Percentiles rank a stretch among this genome's conserved stretches.
These are phyloP conservation scores for Coregonus clupeaformis DNA, from an alignment of 2,113 vertebrate genomes.

Conservation along the genomic window DNA sequence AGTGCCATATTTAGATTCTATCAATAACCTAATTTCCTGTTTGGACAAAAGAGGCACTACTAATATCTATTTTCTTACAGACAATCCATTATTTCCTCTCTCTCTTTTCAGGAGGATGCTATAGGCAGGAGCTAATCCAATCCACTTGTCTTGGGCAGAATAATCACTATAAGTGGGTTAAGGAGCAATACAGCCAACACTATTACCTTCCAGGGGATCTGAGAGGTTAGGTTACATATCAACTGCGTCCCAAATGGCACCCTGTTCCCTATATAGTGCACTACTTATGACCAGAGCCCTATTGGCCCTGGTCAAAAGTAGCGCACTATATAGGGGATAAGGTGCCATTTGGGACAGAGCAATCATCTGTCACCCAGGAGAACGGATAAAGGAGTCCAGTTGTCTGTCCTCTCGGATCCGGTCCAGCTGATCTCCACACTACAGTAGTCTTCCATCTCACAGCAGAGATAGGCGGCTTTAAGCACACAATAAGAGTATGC, in stretches of 20 bases:
- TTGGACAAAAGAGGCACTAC: slow-evolving; percentile 14
- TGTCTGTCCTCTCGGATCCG: neutral
- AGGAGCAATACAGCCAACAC: slow-evolving; percentile 40
- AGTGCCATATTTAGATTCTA: neutral
- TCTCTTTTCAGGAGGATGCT: slow-evolving; percentile 28
- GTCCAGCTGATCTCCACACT: slow-evolving; percentile 5
- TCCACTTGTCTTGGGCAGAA: slow-evolving; percentile 47
- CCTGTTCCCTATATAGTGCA: too few relatives aligned
- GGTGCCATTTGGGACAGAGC: neutral
- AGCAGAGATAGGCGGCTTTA: neutral
- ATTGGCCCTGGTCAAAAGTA: too few relatives aligned
- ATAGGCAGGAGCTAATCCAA: slow-evolving; percentile 38
- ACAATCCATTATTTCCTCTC: slow-evolving; percentile 28
- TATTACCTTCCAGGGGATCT: slow-evolving; percentile 56
- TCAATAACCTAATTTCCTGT: too few relatives aligned
- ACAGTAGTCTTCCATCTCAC: too few relatives aligned
- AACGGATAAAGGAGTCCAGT: neutral
- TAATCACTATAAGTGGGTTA: slow-evolving; percentile 65
- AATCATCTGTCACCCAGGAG: slow-evolving; percentile 50
- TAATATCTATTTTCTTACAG: slow-evolving; percentile 8
- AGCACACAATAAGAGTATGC: neutral
- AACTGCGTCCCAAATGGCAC: too few relatives aligned
- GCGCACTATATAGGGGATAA: too few relatives aligned
- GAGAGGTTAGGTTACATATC: slow-evolving; percentile 26
- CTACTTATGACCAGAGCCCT: too few relatives aligned